phyloP scores from a whole-genome alignment of 2,113 vertebrate species.

The Otis tarda region DNA sequence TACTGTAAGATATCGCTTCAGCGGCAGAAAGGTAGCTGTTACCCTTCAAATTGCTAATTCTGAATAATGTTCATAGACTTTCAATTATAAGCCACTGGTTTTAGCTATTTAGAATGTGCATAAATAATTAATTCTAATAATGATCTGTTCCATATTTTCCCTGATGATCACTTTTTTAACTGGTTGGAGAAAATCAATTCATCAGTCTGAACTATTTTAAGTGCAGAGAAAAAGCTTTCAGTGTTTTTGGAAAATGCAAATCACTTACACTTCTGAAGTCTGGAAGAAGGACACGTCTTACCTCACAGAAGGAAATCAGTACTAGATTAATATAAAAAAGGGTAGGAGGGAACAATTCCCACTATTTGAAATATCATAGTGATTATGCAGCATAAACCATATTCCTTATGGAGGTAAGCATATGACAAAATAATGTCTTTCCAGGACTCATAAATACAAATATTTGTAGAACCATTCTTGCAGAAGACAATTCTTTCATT shows the following conservation, averaged over 20 bases:
- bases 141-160: neutral
- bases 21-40: neutral
- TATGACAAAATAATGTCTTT: slow-evolving; percentile 16
- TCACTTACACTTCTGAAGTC: neutral
- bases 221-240: neutral
- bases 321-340: neutral
- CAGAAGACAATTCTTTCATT: neutral
- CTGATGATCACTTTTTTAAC: neutral
- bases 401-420: neutral
- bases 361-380: neutral
- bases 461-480: slow-evolving; percentile 29
- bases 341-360: neutral
- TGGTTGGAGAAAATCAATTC: neutral
- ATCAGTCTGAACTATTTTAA: neutral
- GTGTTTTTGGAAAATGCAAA: neutral
- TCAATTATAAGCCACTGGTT: neutral
- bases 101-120: neutral
- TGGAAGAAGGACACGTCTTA: neutral
- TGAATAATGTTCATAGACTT: neutral
- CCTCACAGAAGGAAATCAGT: neutral
- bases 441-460: slow-evolving; percentile 5
- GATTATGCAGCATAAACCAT: neutral
- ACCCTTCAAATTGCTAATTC: neutral
- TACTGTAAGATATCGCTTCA: neutral
- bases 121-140: neutral